Evolutionary conservation across 2,797 vertebrate genomes (phyloP).

Genomic region (Dryobates pubescens): DNA sequence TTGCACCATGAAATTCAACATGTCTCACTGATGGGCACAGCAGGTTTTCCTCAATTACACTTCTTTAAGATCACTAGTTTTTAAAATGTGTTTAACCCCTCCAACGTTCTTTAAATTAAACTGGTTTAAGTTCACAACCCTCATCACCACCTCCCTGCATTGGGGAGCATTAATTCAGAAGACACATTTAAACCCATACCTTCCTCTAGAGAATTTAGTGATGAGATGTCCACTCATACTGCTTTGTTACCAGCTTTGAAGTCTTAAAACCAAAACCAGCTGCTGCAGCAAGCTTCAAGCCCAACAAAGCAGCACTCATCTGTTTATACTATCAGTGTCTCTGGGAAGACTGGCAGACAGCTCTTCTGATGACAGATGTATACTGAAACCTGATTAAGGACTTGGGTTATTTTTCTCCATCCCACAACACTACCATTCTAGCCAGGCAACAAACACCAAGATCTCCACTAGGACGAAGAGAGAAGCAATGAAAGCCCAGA

Average conservation of each 20-base stretch:
- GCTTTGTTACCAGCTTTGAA: slow-evolving; percentile 52
- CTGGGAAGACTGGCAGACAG: slow-evolving; percentile 58
- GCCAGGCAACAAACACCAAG: slow-evolving; percentile 49
- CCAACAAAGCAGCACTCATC: background rate
- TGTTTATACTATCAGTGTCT: slow-evolving; percentile 60
- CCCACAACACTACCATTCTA: slow-evolving; percentile 39
- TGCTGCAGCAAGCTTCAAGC: slow-evolving; percentile 38
- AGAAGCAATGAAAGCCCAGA: background rate
- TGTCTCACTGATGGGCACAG: background rate
- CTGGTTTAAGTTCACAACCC: background rate
- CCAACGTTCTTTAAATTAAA: background rate
- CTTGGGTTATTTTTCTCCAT: slow-evolving; percentile 32
- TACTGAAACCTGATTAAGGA: slow-evolving; percentile 53
- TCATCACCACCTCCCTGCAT: background rate
- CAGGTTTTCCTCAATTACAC: background rate
- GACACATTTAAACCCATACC: background rate
- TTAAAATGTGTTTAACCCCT: background rate
- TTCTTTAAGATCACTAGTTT: background rate
- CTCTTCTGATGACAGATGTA: slow-evolving; percentile 51
- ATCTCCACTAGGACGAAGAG: slow-evolving; percentile 43
- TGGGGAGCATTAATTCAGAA: background rate
- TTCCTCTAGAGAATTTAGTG: slow-evolving; percentile 37
- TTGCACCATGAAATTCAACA: background rate
- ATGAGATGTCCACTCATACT: background rate
- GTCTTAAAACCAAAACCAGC: slow-evolving; percentile 75